Conservation (phyloP, 2,113 vertebrate genomes). For the Eubucco bourcierii region DNA sequence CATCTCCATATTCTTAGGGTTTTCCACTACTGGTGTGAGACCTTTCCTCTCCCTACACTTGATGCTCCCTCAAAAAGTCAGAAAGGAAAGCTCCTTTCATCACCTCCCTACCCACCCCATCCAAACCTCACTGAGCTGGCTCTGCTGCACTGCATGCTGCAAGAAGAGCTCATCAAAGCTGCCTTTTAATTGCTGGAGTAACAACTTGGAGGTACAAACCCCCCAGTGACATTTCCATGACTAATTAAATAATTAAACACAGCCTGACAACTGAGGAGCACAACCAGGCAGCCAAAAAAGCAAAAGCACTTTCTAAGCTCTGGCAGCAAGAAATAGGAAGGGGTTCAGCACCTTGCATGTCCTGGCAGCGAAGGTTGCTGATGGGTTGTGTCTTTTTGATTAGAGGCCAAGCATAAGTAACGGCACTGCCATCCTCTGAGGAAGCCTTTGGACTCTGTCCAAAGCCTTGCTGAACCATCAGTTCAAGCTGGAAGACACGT, state of each 20-base stretch:
- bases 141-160: accelerated
- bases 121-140: not conserved
- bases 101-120: not conserved
- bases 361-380: not conserved
- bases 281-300: not conserved
- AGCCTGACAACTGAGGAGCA: not conserved
- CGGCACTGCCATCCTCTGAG: not conserved
- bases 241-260: conserved; percentile 62
- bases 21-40: not conserved
- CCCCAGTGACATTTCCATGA: not conserved
- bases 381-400: not conserved
- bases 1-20: not conserved
- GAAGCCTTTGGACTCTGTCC: conserved; percentile 1
- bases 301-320: not conserved
- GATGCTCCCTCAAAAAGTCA: not conserved
- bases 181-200: conserved; percentile 25
- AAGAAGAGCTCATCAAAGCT: conserved; percentile 20
- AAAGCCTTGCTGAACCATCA: not conserved
- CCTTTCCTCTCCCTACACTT: not conserved
- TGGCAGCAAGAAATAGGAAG: not conserved
- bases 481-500: not conserved
- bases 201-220: not conserved
- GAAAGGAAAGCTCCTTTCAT: not conserved
- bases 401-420: not conserved
- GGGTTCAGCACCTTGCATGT: not conserved